Percentiles rank a stretch among this genome's conserved stretches.
phyloP scores from a whole-genome alignment of 2,113 vertebrate species.

The Limnothrissa miodon region DNA sequence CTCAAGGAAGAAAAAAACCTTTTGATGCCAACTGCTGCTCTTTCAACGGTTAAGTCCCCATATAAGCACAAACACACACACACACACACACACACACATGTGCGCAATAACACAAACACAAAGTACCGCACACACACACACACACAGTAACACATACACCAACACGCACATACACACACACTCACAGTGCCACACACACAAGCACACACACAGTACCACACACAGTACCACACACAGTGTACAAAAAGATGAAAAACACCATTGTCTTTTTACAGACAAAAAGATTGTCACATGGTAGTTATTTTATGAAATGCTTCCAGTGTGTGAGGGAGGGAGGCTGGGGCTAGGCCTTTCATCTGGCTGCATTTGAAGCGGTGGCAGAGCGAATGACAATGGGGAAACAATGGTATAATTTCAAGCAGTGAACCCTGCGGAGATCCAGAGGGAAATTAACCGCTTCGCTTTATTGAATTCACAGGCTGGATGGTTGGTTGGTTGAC shows the following conservation, averaged over 20 bases:
- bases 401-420: conserved; percentile 40
- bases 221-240: neutral
- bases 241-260: neutral
- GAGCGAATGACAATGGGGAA: conserved; percentile 38
- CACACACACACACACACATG: neutral
- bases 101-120: neutral
- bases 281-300: neutral
- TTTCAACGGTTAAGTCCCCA: neutral
- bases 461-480: conserved; percentile 41
- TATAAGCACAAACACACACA: neutral
- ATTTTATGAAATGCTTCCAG: conserved; percentile 24
- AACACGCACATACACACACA: neutral
- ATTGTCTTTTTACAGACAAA: neutral
- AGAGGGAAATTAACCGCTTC: conserved; percentile 44
- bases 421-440: conserved; percentile 19
- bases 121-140: neutral
- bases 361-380: conserved; percentile 23
- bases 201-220: neutral
- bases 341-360: conserved; percentile 40
- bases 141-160: neutral
- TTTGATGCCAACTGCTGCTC: neutral
- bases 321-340: neutral
- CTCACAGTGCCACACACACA: neutral
- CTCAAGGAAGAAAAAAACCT: neutral
- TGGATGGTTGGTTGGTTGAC: neutral